phyloP scores from a whole-genome alignment of 2,888 invertebrate species.

The Stictocephala bisonia region DNA sequence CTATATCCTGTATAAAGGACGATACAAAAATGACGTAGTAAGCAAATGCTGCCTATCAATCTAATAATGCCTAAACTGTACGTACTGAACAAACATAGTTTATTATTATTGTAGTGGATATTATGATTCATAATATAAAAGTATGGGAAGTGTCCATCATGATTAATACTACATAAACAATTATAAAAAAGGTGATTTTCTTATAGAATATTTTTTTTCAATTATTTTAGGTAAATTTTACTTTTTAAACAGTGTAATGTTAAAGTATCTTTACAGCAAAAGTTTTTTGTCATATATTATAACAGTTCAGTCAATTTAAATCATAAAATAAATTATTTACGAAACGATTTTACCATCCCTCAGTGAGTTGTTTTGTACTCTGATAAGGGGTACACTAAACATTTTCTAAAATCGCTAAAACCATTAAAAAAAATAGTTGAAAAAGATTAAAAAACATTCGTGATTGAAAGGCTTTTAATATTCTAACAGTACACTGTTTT shows the following conservation, averaged over 20 bases:
- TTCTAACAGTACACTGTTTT: no score
- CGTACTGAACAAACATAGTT: background rate
- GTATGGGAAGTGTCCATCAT: background rate
- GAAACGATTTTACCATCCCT: background rate
- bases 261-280: background rate
- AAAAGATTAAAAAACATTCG: background rate
- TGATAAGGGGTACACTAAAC: background rate
- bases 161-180: background rate
- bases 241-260: background rate
- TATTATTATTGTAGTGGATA: background rate
- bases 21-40: conserved; percentile 2
- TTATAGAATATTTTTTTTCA: background rate
- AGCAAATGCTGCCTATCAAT: background rate
- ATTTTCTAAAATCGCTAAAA: background rate
- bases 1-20: conserved; percentile 10
- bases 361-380: background rate
- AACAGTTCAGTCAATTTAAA: background rate
- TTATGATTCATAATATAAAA: background rate
- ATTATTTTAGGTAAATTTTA: no score
- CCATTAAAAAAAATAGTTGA: background rate
- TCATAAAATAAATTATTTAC: background rate
- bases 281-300: background rate
- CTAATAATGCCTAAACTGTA: background rate
- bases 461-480: background rate
- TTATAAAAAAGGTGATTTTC: background rate